A percentile compares a stretch with the other conserved stretches of the same genome.
These are phyloP conservation scores for Periparus ater DNA, from an alignment of 2,797 vertebrate genomes.

Conservation along the genomic window DNA sequence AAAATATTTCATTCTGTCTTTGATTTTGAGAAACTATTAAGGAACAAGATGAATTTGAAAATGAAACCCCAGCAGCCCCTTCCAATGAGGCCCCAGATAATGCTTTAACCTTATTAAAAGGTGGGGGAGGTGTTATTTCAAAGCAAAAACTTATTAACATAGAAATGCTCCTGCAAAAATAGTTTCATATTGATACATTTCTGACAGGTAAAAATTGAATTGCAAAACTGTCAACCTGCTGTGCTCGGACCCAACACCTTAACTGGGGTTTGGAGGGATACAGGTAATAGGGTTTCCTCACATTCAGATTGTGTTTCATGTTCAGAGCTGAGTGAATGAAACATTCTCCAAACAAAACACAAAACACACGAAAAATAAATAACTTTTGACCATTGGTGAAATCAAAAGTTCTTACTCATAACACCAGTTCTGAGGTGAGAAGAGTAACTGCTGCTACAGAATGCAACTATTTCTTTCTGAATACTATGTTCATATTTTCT, in stretches of 20 bases:
- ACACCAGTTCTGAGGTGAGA: not conserved
- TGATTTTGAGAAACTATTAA: not conserved
- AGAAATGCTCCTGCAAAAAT: not conserved
- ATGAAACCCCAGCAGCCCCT: not conserved
- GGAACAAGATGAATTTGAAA: not conserved
- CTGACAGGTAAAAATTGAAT: constrained; percentile 37
- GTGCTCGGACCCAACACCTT: not conserved
- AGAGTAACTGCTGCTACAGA: not conserved
- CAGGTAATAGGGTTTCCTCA: not conserved
- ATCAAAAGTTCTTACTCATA: not conserved
- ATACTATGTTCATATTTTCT: not conserved
- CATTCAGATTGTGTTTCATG: not conserved
- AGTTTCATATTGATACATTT: constrained; percentile 2
- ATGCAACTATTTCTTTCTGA: not conserved
- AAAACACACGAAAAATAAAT: not conserved
- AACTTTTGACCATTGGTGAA: not conserved
- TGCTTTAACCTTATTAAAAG: constrained; percentile 13
- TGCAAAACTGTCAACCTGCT: not conserved
- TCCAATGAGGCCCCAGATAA: not conserved
- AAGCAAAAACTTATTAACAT: constrained; percentile 28
- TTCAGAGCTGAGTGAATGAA: not conserved
- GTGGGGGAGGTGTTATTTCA: not conserved
- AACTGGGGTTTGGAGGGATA: not conserved
- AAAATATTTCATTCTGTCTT: not conserved
- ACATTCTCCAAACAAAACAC: not conserved